Evolutionary conservation across 2,113 vertebrate genomes (phyloP), one percentile per base, ranked within the genome.

Genomic region (Corvus moneduloides): DNA sequence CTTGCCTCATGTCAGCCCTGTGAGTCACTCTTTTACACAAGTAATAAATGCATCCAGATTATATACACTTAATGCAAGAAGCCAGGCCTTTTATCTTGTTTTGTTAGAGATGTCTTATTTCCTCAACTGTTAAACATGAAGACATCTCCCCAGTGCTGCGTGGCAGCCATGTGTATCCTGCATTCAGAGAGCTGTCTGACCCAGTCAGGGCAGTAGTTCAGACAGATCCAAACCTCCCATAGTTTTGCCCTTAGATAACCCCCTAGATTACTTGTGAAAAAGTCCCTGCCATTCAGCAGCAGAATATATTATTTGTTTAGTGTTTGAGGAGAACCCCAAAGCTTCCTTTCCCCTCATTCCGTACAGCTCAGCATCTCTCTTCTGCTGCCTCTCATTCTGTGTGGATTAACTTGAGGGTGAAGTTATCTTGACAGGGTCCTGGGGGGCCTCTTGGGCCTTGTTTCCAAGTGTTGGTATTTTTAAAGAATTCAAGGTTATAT

Each of bases 241-340:
- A 49, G 41, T 71, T 93, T 92, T 92, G 73, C 73, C 76, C 68
- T 87, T 84, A 94, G 80, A 94, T 85, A 69, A 67, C 56, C 56
- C 86, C 88, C 43, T 48, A 52, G 52, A 84, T 94, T 71, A 77
- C 18, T 43, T 58, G 19, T n/a, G 75, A 16, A 67, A 86, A 93
- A 55, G 55, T 55, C 86, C 86, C 61, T 72, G 61, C 23, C 33
- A 41, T 81, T 72, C 64, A 72, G 33, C 67, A 90, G 68, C 33
- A 87, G 73, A 74, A 79, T 43, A 19, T 84, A 32, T 84, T 66
- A 73, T 30, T 88, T 84, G 28, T 66, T 86, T 80, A 23, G 83
- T 67, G 43, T 48, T 49, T 66, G 54, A 90, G 9, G 37, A 55
- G 37, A 95, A 24, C 12, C 32, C 73, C 61, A 63, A 51, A 71